Evolutionary conservation across 1,140 invertebrate genomes (phyloP).

Genomic region (Atta colombica): DNA sequence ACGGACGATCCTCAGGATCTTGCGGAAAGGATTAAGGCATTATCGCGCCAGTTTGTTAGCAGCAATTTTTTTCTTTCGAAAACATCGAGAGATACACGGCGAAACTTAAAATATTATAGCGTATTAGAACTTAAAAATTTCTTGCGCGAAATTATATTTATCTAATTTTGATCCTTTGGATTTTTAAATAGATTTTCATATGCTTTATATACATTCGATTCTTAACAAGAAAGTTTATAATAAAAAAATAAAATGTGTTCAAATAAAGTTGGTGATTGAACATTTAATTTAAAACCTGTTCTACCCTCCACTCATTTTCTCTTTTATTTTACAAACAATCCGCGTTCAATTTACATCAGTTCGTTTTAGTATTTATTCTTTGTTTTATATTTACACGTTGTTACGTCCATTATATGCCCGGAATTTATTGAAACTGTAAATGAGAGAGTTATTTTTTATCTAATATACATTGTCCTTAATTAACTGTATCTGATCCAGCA

Average conservation of each 20-base stretch:
- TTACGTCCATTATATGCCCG: neutral
- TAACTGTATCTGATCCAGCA: neutral
- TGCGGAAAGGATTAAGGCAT: constrained; percentile 63
- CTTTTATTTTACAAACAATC: constrained; percentile 32
- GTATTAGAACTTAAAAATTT: neutral
- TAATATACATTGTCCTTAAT: neutral
- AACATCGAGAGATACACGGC: neutral
- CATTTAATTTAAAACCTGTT: constrained; percentile 50
- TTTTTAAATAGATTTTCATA: neutral
- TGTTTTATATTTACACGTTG: constrained; percentile 19
- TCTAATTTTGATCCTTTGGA: neutral
- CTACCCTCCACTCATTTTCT: neutral
- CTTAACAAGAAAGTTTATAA: neutral
- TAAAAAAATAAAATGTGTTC: constrained; percentile 12
- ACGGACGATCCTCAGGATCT: constrained; percentile 68
- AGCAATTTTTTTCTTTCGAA: neutral
- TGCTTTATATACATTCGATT: neutral
- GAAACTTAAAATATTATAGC: neutral
- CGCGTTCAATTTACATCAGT: neutral
- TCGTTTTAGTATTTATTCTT: neutral
- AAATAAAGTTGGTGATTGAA: neutral
- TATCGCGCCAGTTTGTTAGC: neutral
- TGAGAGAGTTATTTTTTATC: neutral
- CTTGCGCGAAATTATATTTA: neutral
- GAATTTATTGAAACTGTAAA: constrained; percentile 22